phyloP scores from a whole-genome alignment of 2,113 vertebrate genomes.

The Brienomyrus longianalis region DNA sequence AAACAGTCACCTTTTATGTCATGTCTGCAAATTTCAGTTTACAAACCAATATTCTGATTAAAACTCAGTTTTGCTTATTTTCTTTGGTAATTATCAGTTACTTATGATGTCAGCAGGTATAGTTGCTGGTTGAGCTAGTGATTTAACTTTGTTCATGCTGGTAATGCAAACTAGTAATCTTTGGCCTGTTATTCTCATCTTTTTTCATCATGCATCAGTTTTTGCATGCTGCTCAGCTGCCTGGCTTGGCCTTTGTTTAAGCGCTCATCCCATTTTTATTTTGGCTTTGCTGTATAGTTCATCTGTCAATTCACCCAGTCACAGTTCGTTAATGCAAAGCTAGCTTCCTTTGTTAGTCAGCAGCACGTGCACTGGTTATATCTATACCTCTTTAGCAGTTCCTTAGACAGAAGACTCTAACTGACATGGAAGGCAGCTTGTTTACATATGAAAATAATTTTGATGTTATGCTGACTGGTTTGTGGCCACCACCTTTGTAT shows the following conservation, averaged over 20 bases:
- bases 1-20: not conserved
- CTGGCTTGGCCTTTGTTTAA: not conserved
- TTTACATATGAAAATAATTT: not conserved
- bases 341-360: not conserved
- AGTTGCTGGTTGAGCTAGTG: not conserved
- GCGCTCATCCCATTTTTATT: not conserved
- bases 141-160: not conserved
- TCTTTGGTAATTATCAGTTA: not conserved
- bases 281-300: not conserved
- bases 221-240: not conserved
- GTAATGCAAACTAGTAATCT: not conserved
- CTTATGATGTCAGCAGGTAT: not conserved
- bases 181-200: not conserved
- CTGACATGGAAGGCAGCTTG: not conserved
- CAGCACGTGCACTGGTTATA: not conserved
- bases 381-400: not conserved
- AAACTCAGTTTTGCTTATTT: not conserved
- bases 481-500: not conserved
- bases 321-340: not conserved
- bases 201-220: not conserved
- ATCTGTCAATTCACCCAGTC: not conserved
- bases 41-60: not conserved
- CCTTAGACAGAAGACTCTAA: not conserved
- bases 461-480: not conserved
- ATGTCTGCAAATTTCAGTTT: not conserved